A percentile compares a stretch with the other conserved stretches of the same genome.
Evolutionary conservation across 37 sponge, comb jelly and placozoan species (phyloP).

Genomic region (Chondrilla cf. caribensis): DNA sequence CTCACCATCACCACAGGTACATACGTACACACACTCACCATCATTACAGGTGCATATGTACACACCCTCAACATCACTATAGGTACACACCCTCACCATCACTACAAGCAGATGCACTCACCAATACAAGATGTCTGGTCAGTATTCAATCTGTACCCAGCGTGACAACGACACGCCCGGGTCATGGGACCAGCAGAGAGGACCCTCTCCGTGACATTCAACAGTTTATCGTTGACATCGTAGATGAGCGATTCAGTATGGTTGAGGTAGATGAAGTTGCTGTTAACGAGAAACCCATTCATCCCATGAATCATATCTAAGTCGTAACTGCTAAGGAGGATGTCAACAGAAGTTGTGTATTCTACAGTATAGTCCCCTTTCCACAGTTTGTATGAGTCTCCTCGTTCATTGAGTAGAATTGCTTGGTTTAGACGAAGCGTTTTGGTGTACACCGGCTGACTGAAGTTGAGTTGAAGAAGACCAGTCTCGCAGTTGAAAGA

Average conservation of each 20-base stretch:
- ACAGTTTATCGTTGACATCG: neutral
- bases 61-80: no score
- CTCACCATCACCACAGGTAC: no score
- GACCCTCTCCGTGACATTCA: neutral
- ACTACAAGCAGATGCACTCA: neutral
- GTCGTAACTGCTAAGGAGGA: neutral
- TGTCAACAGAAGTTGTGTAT: neutral
- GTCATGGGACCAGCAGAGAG: neutral
- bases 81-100: no score
- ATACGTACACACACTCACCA: no score
- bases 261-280: neutral
- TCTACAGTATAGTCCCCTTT: neutral
- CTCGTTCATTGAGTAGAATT: neutral
- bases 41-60: no score
- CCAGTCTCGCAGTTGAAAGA: neutral
- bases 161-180: neutral
- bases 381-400: neutral
- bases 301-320: neutral
- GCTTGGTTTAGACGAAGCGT: neutral
- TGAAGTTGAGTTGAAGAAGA: constrained; percentile 10
- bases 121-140: neutral
- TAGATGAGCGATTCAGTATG: neutral
- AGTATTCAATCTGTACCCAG: neutral
- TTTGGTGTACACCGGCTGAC: neutral
- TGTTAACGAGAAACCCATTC: neutral